Base-by-base conservation (phyloP, 2,113 vertebrate species). In the Myxocyprinus asiaticus region DNA sequence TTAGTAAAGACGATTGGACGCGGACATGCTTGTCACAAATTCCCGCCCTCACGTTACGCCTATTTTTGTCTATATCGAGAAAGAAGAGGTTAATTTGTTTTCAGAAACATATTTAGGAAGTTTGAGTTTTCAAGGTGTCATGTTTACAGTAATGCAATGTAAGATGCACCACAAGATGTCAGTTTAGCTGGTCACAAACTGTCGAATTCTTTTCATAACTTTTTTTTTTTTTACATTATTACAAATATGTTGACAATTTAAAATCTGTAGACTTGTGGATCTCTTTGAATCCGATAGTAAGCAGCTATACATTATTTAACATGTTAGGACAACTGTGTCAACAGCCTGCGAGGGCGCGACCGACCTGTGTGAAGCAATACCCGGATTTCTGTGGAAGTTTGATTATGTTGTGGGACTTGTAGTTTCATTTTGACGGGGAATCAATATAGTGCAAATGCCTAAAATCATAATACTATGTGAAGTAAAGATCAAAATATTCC, bases 1-100 rank as follows among this genome's bases (percentile, higher is more conserved):
- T 67, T 77, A 79, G 47, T 9, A 33, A 69, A 62, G 14, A 44
- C 56, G 79, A 87, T 88, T 87, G 87, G 87, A 53, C 53, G n/a
- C 12, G 58, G 50, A 17, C 43, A 72, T 61, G 84, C 77, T 85
- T 78, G 79, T 88, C 78, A 85, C 48, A 69, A 55, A 69, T 62
- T 85, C 85, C 79, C 84, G 76, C 86, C 83, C 79, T 59, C 63
- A 63, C 42, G 62, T 76, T 15, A 83, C 76, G 76, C 83, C 70
- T 74, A 87, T 80, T 78, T 83, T 73, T 72, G 82, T 82, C 59
- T 81, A 61, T 79, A 66, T 72, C n/a, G 44, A 77, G 71, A 85
- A 73, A 73, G 62, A 78, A 79, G 58, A 75, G 63, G 72, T 80
- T 78, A 45, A 63, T 73, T 77, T 84, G 72, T 69, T 68, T 5